Evolutionary conservation across 2,113 vertebrate genomes (phyloP).

Genomic region (Rynchops niger): DNA sequence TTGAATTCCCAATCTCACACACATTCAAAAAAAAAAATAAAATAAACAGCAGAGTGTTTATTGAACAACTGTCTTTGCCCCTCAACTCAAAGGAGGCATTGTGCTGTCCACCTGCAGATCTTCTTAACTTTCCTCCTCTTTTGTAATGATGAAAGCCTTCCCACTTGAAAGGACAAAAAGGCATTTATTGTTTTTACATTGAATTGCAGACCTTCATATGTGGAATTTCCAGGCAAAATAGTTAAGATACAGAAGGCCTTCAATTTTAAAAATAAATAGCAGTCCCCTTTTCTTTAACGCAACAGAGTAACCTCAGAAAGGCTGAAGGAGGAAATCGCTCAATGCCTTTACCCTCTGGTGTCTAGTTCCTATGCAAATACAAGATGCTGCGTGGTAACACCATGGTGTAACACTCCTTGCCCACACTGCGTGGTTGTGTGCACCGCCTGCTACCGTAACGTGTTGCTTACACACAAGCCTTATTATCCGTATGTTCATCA

Average conservation of each 20-base stretch:
- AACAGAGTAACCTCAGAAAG: not conserved
- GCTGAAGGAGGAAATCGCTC: not conserved
- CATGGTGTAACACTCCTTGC: not conserved
- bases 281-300: not conserved
- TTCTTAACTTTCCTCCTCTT: not conserved
- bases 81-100: conserved; percentile 21
- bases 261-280: not conserved
- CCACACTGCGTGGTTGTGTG: not conserved
- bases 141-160: not conserved
- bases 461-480: not conserved
- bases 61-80: conserved; percentile 6
- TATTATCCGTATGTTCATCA: not conserved
- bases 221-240: not conserved
- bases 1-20: conserved; percentile 13
- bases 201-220: not conserved
- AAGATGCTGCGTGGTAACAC: not conserved
- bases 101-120: conserved; percentile 46
- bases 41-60: not conserved
- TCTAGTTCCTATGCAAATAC: not conserved
- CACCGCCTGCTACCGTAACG: not conserved
- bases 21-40: not conserved
- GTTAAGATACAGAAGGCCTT: not conserved
- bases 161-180: not conserved
- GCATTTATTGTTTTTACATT: not conserved
- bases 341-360: not conserved